Percentiles rank a stretch among this genome's conserved stretches.
phyloP scores from a whole-genome alignment of 2,888 invertebrate species.

The Tortricodes alternella region DNA sequence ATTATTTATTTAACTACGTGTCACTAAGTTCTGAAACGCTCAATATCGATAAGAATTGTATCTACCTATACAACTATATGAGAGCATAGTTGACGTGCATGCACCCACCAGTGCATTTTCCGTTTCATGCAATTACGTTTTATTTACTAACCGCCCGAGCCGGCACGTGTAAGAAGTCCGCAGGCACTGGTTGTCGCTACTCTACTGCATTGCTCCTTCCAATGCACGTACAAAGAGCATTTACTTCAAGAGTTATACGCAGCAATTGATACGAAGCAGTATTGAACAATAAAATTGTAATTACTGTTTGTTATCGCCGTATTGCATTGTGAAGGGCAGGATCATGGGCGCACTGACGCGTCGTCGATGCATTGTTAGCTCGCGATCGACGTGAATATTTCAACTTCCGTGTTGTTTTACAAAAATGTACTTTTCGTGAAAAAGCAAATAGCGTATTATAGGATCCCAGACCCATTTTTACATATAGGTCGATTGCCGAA shows the following conservation, averaged over 20 bases:
- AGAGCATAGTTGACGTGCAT: conserved; percentile 1
- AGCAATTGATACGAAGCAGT: not conserved
- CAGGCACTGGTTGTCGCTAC: conserved; percentile 24
- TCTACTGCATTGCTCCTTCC: conserved; percentile 36
- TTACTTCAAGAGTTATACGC: not conserved
- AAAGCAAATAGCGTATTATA: no score
- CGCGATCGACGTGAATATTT: not conserved
- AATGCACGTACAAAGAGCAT: not conserved
- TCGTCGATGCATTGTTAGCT: conserved; percentile 49
- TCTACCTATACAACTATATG: not conserved
- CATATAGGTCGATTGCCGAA: no score
- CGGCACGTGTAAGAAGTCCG: conserved; percentile 57
- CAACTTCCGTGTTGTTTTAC: not conserved
- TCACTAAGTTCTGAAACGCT: no score
- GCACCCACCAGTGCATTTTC: conserved; percentile 38
- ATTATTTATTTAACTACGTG: no score
- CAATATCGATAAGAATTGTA: not conserved
- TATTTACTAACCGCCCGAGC: conserved; percentile 46
- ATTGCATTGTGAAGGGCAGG: conserved; percentile 40
- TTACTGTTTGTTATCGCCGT: conserved; percentile 7
- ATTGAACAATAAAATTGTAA: not conserved
- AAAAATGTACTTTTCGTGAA: no score
- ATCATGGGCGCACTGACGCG: conserved; percentile 52
- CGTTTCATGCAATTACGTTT: conserved; percentile 61
- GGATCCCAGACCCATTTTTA: no score